Conservation (phyloP, 2,113 vertebrate genomes). For the Anser cygnoides region DNA sequence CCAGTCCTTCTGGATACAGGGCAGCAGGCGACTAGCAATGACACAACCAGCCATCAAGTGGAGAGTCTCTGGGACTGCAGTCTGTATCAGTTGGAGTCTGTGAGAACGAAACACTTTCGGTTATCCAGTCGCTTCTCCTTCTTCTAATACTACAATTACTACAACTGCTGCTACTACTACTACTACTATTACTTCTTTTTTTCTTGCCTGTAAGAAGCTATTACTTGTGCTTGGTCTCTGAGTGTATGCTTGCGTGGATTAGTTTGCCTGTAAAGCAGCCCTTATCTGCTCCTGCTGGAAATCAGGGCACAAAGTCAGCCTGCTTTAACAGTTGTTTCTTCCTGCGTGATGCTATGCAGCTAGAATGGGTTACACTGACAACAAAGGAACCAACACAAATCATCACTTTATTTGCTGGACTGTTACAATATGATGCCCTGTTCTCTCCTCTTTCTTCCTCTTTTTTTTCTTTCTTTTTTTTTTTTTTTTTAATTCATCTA, state of each 20-base stretch:
- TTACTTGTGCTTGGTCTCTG: slow-evolving; percentile 62
- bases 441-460: slow-evolving; percentile 18
- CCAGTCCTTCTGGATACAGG: slow-evolving; percentile 80
- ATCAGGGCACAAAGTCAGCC: slow-evolving; percentile 73
- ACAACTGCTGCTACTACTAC: neutral
- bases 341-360: slow-evolving; percentile 77
- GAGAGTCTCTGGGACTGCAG: slow-evolving; percentile 77
- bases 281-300: slow-evolving; percentile 78
- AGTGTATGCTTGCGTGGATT: slow-evolving; percentile 77
- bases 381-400: slow-evolving; percentile 79
- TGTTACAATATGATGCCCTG: slow-evolving; percentile 57
- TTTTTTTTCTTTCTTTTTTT: neutral
- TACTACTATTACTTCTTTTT: slow-evolving; percentile 1
- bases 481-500: slow-evolving; percentile 56
- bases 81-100: slow-evolving; percentile 71
- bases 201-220: slow-evolving; percentile 66
- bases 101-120: slow-evolving; percentile 64
- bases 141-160: slow-evolving; percentile 35
- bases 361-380: slow-evolving; percentile 73
- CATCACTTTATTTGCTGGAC: slow-evolving; percentile 74
- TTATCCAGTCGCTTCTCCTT: slow-evolving; percentile 63
- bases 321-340: slow-evolving; percentile 74
- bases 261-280: slow-evolving; percentile 70
- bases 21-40: slow-evolving; percentile 78
- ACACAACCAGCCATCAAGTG: slow-evolving; percentile 83